Base-by-base conservation (phyloP, 2,113 vertebrate genomes). In the Marcusenius ussheri region DNA sequence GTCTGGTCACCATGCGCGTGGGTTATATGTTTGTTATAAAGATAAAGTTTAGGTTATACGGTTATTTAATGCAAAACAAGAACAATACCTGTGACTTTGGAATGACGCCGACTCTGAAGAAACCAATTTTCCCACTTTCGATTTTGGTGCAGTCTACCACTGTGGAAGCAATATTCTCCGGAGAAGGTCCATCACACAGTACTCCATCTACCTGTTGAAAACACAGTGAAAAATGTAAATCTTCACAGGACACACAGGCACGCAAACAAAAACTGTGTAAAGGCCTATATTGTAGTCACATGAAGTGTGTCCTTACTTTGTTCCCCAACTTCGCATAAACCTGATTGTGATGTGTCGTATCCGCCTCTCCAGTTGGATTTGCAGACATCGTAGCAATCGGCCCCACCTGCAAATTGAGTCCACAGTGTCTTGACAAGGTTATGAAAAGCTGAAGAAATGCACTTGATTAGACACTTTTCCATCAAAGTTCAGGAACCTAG, bases 301-400 rank as follows among this genome's bases (percentile, higher is more conserved):
- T 19, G 17, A 5, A 53, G n/a, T 15, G 11, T 35, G 24, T 21
- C 85, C 46, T 93, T 93, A 98, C 97, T 95, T 98, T 97, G 47
- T 97, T 91, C 45, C 97, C 97, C 70, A 98, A 94, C 91, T 97
- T 98, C 90, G 97, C 97, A 5, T 96, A 97, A 88, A 98, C 97
- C 66, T 98, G 97, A 91, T 98, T 98, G 94, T 98, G 97, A 91
- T 98, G 97, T 1, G 97, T 98, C 0, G 97, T 98, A 92, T 98
- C 97, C 13, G 97, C 97, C 92, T 98, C 97, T 83, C 97, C 97
- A 0, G 97, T 97, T 0, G 97, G 97, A 92, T 98, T 98, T 83
- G 97, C 97, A 90, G 97, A 98, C 0, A 97, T 98, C 56, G 98
- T 97, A 77, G 96, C 97, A 1, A 98, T 96, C 53, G 97, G 97